Base-by-base conservation (phyloP, 1,140 invertebrate genomes). In the Caenorhabditis briggsae region DNA sequence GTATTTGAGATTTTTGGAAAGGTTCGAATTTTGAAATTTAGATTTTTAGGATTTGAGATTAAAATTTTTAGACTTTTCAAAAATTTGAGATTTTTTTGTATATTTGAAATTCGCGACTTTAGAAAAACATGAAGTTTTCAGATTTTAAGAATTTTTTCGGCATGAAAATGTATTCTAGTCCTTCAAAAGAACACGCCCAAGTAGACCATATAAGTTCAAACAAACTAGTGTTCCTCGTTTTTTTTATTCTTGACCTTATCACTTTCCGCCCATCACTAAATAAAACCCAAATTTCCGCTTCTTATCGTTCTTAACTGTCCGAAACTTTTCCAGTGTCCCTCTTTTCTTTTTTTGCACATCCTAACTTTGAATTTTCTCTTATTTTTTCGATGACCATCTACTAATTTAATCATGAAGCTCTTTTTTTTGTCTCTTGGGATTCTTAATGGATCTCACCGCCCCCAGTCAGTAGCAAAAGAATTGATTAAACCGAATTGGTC, bases 211-310 rank as follows among this genome's bases (percentile, higher is more conserved):
- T 14, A 53, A 53, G 50, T 53, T 53, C 9, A 53, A 53, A 11
- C 12, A 5, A 14, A 23, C n/a, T 50, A 78, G 46, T 50, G 70
- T 78, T 78, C 46, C 8, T 9, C 18, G 20, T 18, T 58, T 58
- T 58, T 58, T 61, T 23, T 8, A 58, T 58, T 61, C n/a, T 50
- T 50, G 33, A 78, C 70, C 70, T 78, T 78, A 78, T 78, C 70
- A 50, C 8, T 25, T n/a, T 53, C 11, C 9, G 7, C 23, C 70
- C 64, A 70, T 78, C 70, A 78, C 43, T 78, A 25, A 78, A 78
- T 50, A 78, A 78, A 50, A 18, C 70, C 33, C 16, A 8, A 78
- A 50, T 78, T 78, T 53, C 70, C 46, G 70, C 33, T 78, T 78
- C 70, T 78, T 78, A 78, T 78, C 70, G 70, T 78, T 78, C 41